phyloP scores from a whole-genome alignment of 2,888 invertebrate genomes.

The Nymphalis polychloros region DNA sequence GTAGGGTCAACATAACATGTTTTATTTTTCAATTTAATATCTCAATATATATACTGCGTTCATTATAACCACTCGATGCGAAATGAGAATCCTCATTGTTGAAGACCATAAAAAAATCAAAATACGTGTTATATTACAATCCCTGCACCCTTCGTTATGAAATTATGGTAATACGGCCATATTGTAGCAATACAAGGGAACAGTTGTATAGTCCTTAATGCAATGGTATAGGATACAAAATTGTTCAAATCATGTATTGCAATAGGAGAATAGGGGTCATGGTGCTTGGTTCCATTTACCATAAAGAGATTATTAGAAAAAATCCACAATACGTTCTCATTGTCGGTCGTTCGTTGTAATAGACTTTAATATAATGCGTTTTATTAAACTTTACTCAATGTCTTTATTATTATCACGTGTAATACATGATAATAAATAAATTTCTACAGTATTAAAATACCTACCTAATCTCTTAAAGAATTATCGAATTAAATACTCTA shows the following conservation, averaged over 20 bases:
- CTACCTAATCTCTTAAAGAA: too few relatives aligned
- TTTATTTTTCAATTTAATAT: background rate
- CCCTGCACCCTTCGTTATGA: slow-evolving; percentile 71
- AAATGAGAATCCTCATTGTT: slow-evolving; percentile 59
- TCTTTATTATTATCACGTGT: too few relatives aligned
- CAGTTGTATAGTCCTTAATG: slow-evolving; percentile 37
- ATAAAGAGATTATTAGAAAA: slow-evolving; percentile 67
- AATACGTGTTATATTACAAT: slow-evolving; percentile 72
- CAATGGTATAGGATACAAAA: slow-evolving; percentile 38
- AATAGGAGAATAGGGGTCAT: slow-evolving; percentile 45
- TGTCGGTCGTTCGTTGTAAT: slow-evolving; percentile 62
- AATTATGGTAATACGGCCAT: slow-evolving; percentile 68
- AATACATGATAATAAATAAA: too few relatives aligned
- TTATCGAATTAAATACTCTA: too few relatives aligned
- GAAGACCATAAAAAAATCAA: slow-evolving; percentile 64
- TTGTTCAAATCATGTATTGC: slow-evolving; percentile 26
- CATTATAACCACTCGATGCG: slow-evolving; percentile 46
- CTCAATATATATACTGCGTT: slow-evolving; percentile 9
- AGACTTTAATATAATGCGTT: slow-evolving; percentile 52
- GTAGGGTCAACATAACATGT: background rate
- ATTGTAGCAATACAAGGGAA: slow-evolving; percentile 30
- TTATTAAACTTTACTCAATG: too few relatives aligned
- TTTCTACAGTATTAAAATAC: too few relatives aligned
- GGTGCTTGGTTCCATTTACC: slow-evolving; percentile 54
- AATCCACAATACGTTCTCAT: slow-evolving; percentile 65